Conservation (phyloP, 2,888 invertebrate species). For the Morpho deidamia region DNA sequence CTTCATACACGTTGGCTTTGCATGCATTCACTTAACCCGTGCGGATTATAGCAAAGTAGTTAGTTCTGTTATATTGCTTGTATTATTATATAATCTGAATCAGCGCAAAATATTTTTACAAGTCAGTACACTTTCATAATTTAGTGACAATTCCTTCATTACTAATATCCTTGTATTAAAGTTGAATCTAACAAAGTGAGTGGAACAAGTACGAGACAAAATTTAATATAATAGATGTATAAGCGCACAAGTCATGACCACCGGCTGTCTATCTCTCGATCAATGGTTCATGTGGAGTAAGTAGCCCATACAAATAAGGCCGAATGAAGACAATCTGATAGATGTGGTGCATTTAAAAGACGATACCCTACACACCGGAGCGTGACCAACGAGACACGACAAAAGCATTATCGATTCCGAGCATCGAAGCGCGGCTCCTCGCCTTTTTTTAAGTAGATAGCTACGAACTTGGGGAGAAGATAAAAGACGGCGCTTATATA, state of each 20-base stretch:
- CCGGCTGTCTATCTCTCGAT: slow-evolving; percentile 14
- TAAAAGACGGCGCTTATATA: neutral
- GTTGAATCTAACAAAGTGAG: no score
- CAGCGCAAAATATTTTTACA: no score
- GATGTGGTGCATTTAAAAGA: slow-evolving; percentile 27
- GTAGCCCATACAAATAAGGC: slow-evolving; percentile 23
- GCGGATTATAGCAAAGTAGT: no score
- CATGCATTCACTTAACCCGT: no score
- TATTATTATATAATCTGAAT: no score
- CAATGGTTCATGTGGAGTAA: slow-evolving; percentile 14
- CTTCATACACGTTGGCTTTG: no score
- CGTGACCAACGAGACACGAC: slow-evolving; percentile 51
- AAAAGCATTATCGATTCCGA: slow-evolving; percentile 47
- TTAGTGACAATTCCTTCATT: no score
- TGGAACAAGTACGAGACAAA: no score
- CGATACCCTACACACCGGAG: slow-evolving; percentile 34
- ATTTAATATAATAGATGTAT: neutral
- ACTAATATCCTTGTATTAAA: no score
- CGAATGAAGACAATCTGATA: slow-evolving; percentile 23
- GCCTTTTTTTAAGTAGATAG: slow-evolving; percentile 27
- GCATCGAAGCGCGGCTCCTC: slow-evolving; percentile 36
- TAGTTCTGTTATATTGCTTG: no score
- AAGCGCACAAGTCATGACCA: slow-evolving; percentile 15
- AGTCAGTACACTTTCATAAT: no score
- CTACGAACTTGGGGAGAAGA: neutral